Conservation (phyloP, 2,888 invertebrate genomes). For the Incurvaria masculella region DNA sequence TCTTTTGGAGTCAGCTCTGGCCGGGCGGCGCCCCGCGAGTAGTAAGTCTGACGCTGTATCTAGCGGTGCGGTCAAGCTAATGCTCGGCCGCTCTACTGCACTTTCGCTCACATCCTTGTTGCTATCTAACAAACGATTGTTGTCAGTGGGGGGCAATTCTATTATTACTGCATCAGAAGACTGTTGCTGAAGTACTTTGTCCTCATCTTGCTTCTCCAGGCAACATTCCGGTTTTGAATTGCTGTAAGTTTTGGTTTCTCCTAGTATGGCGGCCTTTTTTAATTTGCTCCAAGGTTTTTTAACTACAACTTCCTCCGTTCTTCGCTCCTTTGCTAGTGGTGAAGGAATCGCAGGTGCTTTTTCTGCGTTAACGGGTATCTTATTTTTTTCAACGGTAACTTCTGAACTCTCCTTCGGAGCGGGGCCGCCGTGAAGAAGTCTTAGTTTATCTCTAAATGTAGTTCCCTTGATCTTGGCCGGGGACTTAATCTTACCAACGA, state of each 20-base stretch:
- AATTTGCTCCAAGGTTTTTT: constrained; percentile 75
- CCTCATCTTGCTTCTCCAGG: constrained; percentile 30
- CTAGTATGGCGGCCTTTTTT: constrained; percentile 67
- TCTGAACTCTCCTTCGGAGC: constrained; percentile 30
- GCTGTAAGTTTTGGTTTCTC: constrained; percentile 45
- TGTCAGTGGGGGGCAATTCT: too few relatives aligned
- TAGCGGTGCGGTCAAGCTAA: constrained; percentile 42
- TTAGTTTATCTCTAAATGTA: constrained; percentile 49
- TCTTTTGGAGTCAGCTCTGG: constrained; percentile 22
- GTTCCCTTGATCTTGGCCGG: constrained; percentile 48
- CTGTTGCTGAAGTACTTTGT: too few relatives aligned
- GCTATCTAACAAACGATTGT: too few relatives aligned
- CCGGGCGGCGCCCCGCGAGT: constrained; percentile 39
- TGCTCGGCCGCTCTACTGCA: constrained; percentile 40
- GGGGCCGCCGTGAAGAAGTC: constrained; percentile 36
- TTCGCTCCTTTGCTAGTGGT: constrained; percentile 27
- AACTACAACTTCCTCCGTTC: constrained; percentile 30
- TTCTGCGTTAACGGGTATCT: constrained; percentile 27
- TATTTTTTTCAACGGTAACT: constrained; percentile 28
- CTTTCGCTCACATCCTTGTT: constrained; percentile 27
- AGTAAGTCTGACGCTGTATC: constrained; percentile 48
- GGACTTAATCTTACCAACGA: constrained; percentile 52
- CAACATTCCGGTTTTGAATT: too few relatives aligned
- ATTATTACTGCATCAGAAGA: too few relatives aligned
- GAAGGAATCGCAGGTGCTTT: constrained; percentile 28